Evolutionary conservation across 2,888 invertebrate genomes (phyloP), one percentile per base, ranked within the genome.

Genomic region (Parelbella ahira): DNA sequence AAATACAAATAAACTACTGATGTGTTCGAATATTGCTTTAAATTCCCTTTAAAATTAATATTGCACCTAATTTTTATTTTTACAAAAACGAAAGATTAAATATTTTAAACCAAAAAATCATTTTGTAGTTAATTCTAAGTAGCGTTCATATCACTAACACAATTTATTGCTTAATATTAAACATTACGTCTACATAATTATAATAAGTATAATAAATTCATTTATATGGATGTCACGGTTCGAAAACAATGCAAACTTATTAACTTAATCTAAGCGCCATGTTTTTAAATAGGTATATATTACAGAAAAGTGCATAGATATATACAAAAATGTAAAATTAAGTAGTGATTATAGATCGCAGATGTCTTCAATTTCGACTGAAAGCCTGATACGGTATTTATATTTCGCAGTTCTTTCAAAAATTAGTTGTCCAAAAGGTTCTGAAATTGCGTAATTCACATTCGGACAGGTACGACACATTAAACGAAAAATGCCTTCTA

Each of bases 121-220:
- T 50, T 46, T 48, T 36, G 47, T 45, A 37, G 48, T 50, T 54
- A 48, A 20, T 3, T 50, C 62, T 65, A 67, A 50, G 55, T 68
- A 72, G 67, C 60, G 46, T 63, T n/a, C n/a, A n/a, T 72, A 74
- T 78, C 74, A 76, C 84, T 84, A 82, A 86, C 72, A 75, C 79
- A 54, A 48, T 66, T 76, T 83, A 82, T 81, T 80, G 80, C 80
- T 80, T 78, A 78, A 60, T 56, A 57, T 63, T 63, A 63, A 58
- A 53, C 68, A 65, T 63, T 59, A 56, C 15, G 15, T 9, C 66
- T 71, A 71, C 65, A 52, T 68, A 57, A 54, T 64, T 23, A 39
- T 25, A 25, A 21, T 39, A 60, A 68, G 63, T 59, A 54, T 78
- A 73, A 69, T 81, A 82, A 84, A 82, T 80, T 80, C 81, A 72